phyloP scores from a whole-genome alignment of 2,797 vertebrate genomes.

The Sebastes cheni region DNA sequence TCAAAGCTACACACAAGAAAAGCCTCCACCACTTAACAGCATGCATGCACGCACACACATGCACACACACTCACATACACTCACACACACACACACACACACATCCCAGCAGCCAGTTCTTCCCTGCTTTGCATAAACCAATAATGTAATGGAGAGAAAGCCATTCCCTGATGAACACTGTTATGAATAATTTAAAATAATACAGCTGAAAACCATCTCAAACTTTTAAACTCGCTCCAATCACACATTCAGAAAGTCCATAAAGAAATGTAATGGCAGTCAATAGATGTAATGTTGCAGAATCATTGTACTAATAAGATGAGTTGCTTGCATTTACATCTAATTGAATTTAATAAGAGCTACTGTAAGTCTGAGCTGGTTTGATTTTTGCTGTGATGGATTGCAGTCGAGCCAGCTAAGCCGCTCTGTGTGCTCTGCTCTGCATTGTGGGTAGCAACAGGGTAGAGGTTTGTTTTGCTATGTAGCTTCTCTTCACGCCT shows the following conservation, averaged over 20 bases:
- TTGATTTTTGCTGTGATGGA: conserved; percentile 60
- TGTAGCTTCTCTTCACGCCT: conserved; percentile 18
- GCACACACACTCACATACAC: background rate
- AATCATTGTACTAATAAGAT: conserved; percentile 70
- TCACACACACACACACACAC: background rate
- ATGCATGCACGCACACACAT: background rate
- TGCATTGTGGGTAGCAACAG: conserved; percentile 17
- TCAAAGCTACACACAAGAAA: conserved; percentile 22
- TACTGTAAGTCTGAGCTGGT: conserved; percentile 19
- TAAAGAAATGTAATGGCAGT: conserved; percentile 65
- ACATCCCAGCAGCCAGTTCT: conserved; percentile 39
- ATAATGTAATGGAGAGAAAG: conserved; percentile 73
- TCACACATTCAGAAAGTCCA: conserved; percentile 62
- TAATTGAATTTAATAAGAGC: conserved; percentile 60
- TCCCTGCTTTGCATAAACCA: conserved; percentile 77
- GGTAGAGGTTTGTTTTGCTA: conserved; percentile 7
- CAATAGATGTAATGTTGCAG: conserved; percentile 68
- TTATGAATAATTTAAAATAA: conserved; percentile 75
- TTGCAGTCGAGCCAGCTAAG: conserved; percentile 12
- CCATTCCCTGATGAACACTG: conserved; percentile 63
- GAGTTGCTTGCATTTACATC: conserved; percentile 63
- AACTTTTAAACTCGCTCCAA: conserved; percentile 69
- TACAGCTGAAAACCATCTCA: conserved; percentile 59
- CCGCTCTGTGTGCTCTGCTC: conserved; percentile 4
- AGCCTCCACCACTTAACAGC: background rate